phyloP scores from a whole-genome alignment of 2,797 vertebrate species.

The Danionella dracula region DNA sequence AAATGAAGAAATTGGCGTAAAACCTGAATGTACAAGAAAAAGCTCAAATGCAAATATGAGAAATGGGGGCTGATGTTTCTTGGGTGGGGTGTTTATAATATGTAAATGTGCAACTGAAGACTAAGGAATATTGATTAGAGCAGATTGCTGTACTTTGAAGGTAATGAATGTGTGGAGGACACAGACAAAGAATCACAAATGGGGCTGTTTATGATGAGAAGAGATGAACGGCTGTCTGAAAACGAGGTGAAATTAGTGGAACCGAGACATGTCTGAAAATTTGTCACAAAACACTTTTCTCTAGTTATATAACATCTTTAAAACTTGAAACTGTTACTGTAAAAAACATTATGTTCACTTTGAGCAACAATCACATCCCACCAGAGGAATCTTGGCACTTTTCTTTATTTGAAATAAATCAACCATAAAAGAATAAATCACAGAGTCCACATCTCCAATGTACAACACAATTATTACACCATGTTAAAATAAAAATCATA shows the following conservation, averaged over 20 bases:
- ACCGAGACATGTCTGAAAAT: background rate
- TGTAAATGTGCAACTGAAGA: conserved; percentile 1
- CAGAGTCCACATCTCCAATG: conserved; percentile 36
- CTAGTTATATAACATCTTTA: too few species aligned
- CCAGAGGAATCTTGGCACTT: conserved; percentile 60
- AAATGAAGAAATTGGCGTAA: background rate
- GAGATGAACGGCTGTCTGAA: background rate
- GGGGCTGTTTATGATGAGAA: background rate
- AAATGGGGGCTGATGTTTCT: background rate
- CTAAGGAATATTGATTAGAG: conserved; percentile 1
- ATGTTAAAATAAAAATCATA: background rate
- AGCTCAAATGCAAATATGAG: background rate
- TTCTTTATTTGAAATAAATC: conserved; percentile 68
- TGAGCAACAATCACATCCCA: conserved; percentile 6
- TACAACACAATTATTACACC: conserved; percentile 21
- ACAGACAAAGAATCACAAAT: background rate
- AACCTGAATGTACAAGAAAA: too few species aligned
- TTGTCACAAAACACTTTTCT: background rate
- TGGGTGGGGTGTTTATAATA: background rate
- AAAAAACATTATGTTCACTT: too few species aligned
- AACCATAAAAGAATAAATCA: conserved; percentile 49
- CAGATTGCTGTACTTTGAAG: background rate
- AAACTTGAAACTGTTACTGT: too few species aligned
- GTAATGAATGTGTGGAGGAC: background rate
- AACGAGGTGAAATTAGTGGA: background rate